Evolutionary conservation across 35 echinoderm and acorn worm genomes (phyloP), one percentile per base, ranked within the genome.

Genomic region (Eucidaris tribuloides): DNA sequence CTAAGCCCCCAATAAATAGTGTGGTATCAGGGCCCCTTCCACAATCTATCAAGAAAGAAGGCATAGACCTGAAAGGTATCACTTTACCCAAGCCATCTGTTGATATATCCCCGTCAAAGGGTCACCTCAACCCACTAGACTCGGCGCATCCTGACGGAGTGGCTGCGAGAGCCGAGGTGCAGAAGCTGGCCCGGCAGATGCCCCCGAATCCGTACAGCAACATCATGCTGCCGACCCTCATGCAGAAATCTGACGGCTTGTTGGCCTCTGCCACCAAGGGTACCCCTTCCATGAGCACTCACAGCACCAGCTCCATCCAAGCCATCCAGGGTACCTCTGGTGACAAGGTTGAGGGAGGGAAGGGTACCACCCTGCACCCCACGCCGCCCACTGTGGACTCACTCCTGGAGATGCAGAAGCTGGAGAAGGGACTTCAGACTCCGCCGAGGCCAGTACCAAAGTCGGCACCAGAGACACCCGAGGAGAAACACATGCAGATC

Each of bases 401-500:
- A 13, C 68, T 74, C 37, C 24, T 74, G 68, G 68, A 74, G 38
- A 74, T 33, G 23, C 68, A 74, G 41, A 74, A 74, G 68, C 30
- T 74, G 9, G 68, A 74, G 68, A 74, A 74, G 23, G 68, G 68
- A 25, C 41, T 74, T 19, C 68, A 74, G 40, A 74, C 68, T 27
- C 68, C 68, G 36, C 87, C 54, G 40, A 81, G 55, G 28, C 30
- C 77, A 62, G 80, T 59, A 19, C 71, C 80, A 57, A 88, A 94
- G 77, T 58, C 46, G 41, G 45, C 25, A 7, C 44, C 43, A 41
- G 41, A 74, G 60, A 89, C 92, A 0, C 87, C 87, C 9, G 92
- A 89, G 30, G 79, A 90, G 78, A 28, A 62, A 36, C 81, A 91
- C 24, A 59, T 79, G 48, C 61, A 79, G 77, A 71, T 94, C 59